Evolutionary conservation across 2,797 vertebrate genomes (phyloP), one percentile per base, ranked within the genome.

Genomic region (Ctenopoma multispine): DNA sequence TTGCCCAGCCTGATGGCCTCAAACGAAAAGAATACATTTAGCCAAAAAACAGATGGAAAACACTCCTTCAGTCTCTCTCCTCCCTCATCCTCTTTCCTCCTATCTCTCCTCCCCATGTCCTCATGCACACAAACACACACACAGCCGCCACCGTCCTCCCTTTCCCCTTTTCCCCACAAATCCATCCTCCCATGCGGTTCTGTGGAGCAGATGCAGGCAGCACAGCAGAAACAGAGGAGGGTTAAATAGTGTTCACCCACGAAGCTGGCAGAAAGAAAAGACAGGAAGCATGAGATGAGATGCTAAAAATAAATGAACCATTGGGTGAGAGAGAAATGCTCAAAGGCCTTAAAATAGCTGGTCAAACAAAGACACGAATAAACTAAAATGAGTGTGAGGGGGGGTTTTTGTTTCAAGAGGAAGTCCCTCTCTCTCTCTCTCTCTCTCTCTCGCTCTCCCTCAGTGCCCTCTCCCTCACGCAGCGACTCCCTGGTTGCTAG

Each of bases 401-500:
- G 54, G 58, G 66, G 47, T 59, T 27, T 38, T 47, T 72, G 82
- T 77, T 77, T 76, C 60, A 74, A 90, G 84, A 90, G 92, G 92
- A 91, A 92, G 87, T 86, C 85, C 91, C 50, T 65, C 49, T 63
- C 34, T 64, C 41, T 63, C 67, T 69, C 62, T 59, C 80, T 46
- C 66, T 65, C 49, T 47, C 48, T 13, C 50, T 66, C 44, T 65
- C 41, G 55, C 41, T 24, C 43, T 53, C 24, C 49, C 9, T 51
- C 47, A 46, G 40, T 55, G 53, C 50, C 69, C 65, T 62, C 70
- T 72, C 68, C 38, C 9, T 47, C 44, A 51, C 78, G 67, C 74
- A 79, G 84, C 79, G 80, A 90, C 93, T 90, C 84, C 75, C 77
- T 48, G 85, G 94, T 95, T 95, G 93, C 94, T 94, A 94, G 92